Evolutionary conservation across 2,113 vertebrate species (phyloP).

Genomic region (Rhagologus leucostigma): DNA sequence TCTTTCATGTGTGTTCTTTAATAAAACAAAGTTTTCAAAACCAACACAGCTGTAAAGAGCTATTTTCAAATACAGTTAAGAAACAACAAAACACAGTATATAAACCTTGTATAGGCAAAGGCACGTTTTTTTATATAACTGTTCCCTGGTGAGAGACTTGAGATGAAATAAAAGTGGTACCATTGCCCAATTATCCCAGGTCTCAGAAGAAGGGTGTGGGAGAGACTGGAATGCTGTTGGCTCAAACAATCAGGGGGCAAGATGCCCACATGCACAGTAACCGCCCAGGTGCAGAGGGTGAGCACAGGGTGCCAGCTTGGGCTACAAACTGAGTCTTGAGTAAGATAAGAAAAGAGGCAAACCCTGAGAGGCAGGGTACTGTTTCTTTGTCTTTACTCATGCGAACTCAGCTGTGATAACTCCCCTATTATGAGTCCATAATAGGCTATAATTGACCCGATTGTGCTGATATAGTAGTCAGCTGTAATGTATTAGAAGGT

Average conservation of each 20-base stretch:
- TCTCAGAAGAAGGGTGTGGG: neutral
- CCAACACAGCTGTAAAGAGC: neutral
- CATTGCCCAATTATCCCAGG: neutral
- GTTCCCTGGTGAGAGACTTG: neutral
- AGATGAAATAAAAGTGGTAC: neutral
- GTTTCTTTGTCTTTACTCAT: neutral
- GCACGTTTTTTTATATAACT: neutral
- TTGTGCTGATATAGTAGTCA: rapidly evolving
- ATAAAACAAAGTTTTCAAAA: neutral
- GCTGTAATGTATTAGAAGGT: neutral
- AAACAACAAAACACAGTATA: neutral
- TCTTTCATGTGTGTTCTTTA: neutral
- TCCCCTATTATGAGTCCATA: no score
- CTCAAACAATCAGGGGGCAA: neutral
- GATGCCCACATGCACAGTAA: neutral
- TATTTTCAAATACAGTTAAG: neutral
- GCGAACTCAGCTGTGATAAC: neutral
- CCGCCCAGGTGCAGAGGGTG: rapidly evolving
- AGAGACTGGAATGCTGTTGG: neutral
- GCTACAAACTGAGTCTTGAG: neutral
- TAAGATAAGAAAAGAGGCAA: neutral
- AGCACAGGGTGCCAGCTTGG: rapidly evolving
- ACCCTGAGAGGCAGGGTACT: neutral
- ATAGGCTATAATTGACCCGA: neutral
- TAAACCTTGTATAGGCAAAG: neutral